Base-by-base conservation (phyloP, 2,113 vertebrate genomes). In the Tichodroma muraria region DNA sequence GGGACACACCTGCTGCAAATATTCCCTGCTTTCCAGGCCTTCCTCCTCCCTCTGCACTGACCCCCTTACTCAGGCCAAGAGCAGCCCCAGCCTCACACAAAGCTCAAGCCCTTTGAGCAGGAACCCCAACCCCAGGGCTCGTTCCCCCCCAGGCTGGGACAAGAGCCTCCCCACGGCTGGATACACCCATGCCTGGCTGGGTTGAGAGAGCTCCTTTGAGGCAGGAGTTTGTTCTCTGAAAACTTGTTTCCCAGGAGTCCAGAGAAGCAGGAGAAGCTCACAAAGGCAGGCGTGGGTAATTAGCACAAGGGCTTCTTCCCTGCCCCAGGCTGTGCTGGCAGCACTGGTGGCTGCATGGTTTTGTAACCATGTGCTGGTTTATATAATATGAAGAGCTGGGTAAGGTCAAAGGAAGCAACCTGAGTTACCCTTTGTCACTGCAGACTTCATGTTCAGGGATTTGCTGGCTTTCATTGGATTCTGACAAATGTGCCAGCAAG, bases 101-200 rank as follows among this genome's bases (percentile, higher is more conserved):
- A 15, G 0, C 9, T 38, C 31, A 20, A 24, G 14, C 9, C 4
- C 19, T 71, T 42, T 9, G 10, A 47, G 33, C 63, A 56, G 20
- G 5, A 75, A 2, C 8, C 16, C 35, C 47, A 23, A 2, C 11
- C 47, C 49, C 60, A 35, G 3, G 11, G 20, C 25, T 7, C n/a
- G 30, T 25, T 59, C 6, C 2, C 22, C 12, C 11, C 30, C 28
- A 4, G 20, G 5, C 44, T n/a, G 38, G 19, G 3, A 5, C 4
- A 1, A 13, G 23, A 52, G 8, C 31, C 54, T 49, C 35, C 33
- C 12, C 6, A 5, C 2, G 4, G 10, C 7, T 22, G 65, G 18
- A 9, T 18, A 2, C 28, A 4, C 6, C 49, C 16, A 0, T 4
- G 50, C 10, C 37, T 14, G 54, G 9, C 63, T 0, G 7, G 23